Evolutionary conservation across 2,888 invertebrate genomes (phyloP).

Genomic region (Gymnosoma rotundatum): DNA sequence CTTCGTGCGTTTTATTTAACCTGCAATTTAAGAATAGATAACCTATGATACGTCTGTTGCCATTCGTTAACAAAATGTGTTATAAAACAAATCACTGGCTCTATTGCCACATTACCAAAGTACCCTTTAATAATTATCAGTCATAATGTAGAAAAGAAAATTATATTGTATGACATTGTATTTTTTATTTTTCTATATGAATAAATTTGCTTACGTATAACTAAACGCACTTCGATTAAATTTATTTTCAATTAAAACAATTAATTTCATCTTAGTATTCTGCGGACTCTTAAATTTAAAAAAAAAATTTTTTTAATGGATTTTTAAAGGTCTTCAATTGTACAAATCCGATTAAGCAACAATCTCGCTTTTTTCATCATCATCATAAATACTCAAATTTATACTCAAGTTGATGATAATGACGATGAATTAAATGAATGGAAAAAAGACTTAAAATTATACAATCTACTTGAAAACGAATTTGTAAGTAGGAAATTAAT

Average conservation of each 20-base stretch:
- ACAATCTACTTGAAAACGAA: constrained; percentile 11
- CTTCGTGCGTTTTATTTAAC: too few relatives aligned
- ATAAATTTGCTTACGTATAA: too few relatives aligned
- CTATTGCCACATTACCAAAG: too few relatives aligned
- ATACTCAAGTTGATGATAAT: constrained; percentile 40
- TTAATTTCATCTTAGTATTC: not conserved
- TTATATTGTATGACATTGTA: too few relatives aligned
- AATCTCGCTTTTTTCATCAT: constrained; percentile 21
- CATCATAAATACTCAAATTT: constrained; percentile 10
- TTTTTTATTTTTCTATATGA: too few relatives aligned
- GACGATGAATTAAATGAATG: constrained; percentile 12
- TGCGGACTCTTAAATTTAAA: not conserved
- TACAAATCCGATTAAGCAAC: constrained; percentile 59
- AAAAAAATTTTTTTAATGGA: constrained; percentile 35
- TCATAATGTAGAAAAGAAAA: too few relatives aligned
- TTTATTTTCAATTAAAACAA: not conserved
- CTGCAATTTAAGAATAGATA: too few relatives aligned
- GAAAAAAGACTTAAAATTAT: not conserved
- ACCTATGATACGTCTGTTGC: too few relatives aligned
- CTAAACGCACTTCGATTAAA: not conserved
- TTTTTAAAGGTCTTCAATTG: constrained; percentile 42
- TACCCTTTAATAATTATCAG: too few relatives aligned
- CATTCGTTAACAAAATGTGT: too few relatives aligned
- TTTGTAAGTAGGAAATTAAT: constrained; percentile 64
- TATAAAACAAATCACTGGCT: too few relatives aligned